Conservation (phyloP, 2,888 invertebrate genomes). For the Timema podura region DNA sequence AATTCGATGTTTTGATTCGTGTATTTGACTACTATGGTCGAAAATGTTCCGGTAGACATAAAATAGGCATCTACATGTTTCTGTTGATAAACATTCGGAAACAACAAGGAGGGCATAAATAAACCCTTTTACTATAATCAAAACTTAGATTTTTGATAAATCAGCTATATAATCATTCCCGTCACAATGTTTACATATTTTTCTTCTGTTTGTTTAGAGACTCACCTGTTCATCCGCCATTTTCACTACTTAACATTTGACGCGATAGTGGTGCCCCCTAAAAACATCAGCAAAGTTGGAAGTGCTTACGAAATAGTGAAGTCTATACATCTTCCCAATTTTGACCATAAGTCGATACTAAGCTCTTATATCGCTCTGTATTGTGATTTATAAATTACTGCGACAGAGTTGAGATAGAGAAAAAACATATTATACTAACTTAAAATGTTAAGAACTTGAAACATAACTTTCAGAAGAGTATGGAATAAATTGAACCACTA, state of each 20-base stretch:
- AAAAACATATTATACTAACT: no score
- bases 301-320: background rate
- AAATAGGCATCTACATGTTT: slow-evolving; percentile 19
- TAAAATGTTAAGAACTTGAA: no score
- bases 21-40: slow-evolving; percentile 15
- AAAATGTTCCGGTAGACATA: slow-evolving; percentile 21
- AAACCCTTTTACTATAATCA: no score
- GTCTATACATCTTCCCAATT: no score
- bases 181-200: background rate
- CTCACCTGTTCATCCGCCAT: slow-evolving; percentile 78
- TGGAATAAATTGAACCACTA: no score
- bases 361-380: background rate
- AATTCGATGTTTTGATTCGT: slow-evolving; percentile 22
- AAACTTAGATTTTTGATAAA: no score
- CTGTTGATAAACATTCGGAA: background rate
- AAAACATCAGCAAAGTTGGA: slow-evolving; percentile 33
- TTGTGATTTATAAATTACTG: background rate
- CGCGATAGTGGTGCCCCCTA: slow-evolving; percentile 36
- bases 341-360: no score
- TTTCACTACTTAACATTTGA: slow-evolving; percentile 52
- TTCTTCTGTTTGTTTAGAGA: slow-evolving; percentile 42
- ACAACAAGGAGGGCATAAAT: no score
- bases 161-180: no score
- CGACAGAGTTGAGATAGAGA: no score
- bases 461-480: no score